Base-by-base conservation (phyloP, 2,113 vertebrate genomes). In the Cyanistes caeruleus region DNA sequence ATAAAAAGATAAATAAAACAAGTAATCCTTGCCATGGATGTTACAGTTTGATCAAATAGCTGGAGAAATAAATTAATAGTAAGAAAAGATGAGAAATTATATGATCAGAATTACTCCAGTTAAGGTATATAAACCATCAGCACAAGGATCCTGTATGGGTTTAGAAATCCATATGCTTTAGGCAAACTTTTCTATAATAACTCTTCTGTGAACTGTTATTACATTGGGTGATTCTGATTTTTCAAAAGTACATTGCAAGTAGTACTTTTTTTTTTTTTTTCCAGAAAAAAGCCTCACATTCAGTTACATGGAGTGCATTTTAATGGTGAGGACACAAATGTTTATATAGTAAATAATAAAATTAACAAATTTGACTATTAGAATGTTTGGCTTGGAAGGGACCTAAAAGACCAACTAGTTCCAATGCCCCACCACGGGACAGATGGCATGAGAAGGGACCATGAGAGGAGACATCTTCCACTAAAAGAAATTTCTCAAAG, bases 41-140 rank as follows among this genome's bases (percentile, higher is more conserved):
- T 73, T 25, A 39, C 18, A 23, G 19, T 52, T 52, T 74, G 44
- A 21, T 12, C 0, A 0, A 72, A 18, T 63, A 35, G 82, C 2
- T 59, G 27, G 9, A 28, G 15, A 76, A 74, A 88, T 49, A 82
- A 75, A 84, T 52, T 58, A 87, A 24, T 68, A 75, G 19, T 21
- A 58, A 68, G 33, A 80, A 74, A 76, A 37, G 1, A 11, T 59
- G 17, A 70, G 6, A 3, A 67, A 27, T 48, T 63, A 15, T 22
- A 46, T 18, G 2, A 27, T 48, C 30, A 59, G 21, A 83, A 83
- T 44, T 63, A 55, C 3, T 3, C 37, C 35, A 68, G 11, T 48
- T 39, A n/a, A 30, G 14, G 11, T 41, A 35, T 41, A 28, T 52
- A 90, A 75, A 43, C 25, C 17, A 63, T 16, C 4, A 52, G 9